Evolutionary conservation across 2,797 vertebrate species (phyloP).

Genomic region (Enteromius fasciolatus): DNA sequence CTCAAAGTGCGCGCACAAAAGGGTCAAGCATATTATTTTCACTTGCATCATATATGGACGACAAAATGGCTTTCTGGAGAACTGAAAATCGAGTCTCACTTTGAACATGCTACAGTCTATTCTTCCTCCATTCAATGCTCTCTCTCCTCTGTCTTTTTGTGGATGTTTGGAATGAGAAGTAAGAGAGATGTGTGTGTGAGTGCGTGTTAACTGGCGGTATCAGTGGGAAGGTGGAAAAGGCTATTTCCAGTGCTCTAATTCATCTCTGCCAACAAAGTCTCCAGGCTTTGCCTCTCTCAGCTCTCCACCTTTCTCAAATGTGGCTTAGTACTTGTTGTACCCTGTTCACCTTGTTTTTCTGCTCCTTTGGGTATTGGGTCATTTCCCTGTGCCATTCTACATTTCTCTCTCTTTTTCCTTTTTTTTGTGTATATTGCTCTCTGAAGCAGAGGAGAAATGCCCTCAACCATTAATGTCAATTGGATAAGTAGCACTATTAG

Average conservation of each 20-base stretch:
- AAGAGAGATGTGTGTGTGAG: conserved; percentile 37
- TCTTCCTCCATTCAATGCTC: conserved; percentile 71
- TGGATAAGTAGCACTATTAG: conserved; percentile 48
- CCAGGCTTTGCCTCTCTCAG: conserved; percentile 64
- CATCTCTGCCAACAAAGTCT: conserved; percentile 80
- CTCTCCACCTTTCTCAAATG: conserved; percentile 63
- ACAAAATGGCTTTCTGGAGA: conserved; percentile 81
- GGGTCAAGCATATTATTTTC: conserved; percentile 88
- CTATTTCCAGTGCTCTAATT: conserved; percentile 79
- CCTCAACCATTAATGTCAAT: conserved; percentile 52
- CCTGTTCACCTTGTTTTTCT: conserved; percentile 70
- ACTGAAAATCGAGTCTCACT: conserved; percentile 78
- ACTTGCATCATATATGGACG: conserved; percentile 75
- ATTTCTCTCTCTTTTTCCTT: conserved; percentile 28
- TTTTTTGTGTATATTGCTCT: conserved; percentile 39
- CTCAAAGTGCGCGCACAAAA: conserved; percentile 85
- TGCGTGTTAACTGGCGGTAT: conserved; percentile 71
- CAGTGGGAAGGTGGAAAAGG: conserved; percentile 71
- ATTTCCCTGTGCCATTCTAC: conserved; percentile 50
- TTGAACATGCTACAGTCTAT: conserved; percentile 72
- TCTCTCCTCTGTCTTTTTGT: conserved; percentile 70
- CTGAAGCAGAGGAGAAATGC: conserved; percentile 53
- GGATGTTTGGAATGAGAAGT: conserved; percentile 69
- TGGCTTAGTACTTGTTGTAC: conserved; percentile 62
- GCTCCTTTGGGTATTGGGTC: conserved; percentile 53